These are phyloP conservation scores for Ageneiosus marmoratus DNA, from an alignment of 2,113 vertebrate species.

Conservation along the genomic window DNA sequence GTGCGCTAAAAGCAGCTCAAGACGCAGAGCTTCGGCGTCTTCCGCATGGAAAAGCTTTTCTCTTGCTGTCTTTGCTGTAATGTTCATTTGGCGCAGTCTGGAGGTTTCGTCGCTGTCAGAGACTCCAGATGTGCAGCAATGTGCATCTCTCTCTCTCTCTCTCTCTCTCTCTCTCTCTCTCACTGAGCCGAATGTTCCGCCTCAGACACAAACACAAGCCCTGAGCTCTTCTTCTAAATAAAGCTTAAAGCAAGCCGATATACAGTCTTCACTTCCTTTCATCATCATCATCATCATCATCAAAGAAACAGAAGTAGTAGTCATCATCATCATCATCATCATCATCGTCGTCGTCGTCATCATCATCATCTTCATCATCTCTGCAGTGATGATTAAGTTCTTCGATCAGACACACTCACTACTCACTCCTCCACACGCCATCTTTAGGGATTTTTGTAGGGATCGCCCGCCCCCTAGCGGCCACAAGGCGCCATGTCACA, in stretches of 20 bases:
- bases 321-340: constrained; percentile 10
- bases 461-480: not conserved
- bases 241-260: not conserved
- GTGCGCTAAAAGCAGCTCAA: not conserved
- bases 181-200: not conserved
- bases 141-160: not conserved
- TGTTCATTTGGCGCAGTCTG: not conserved
- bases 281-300: not conserved
- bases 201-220: not conserved
- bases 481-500: not conserved
- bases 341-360: not conserved
- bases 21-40: no score
- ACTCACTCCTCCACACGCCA: constrained; percentile 12
- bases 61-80: not conserved
- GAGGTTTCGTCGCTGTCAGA: constrained; percentile 13
- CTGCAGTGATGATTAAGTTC: constrained; percentile 34
- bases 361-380: not conserved
- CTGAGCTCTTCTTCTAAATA: not conserved
- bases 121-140: constrained; percentile 38
- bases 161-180: not conserved
- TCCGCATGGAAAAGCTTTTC: not conserved
- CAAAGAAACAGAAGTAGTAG: not conserved
- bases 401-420: not conserved
- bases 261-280: not conserved
- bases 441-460: not conserved